A percentile compares a stretch with the other conserved stretches of the same genome.
These are phyloP conservation scores for Notodonta ziczac DNA, from an alignment of 2,888 invertebrate species.

Conservation along the genomic window DNA sequence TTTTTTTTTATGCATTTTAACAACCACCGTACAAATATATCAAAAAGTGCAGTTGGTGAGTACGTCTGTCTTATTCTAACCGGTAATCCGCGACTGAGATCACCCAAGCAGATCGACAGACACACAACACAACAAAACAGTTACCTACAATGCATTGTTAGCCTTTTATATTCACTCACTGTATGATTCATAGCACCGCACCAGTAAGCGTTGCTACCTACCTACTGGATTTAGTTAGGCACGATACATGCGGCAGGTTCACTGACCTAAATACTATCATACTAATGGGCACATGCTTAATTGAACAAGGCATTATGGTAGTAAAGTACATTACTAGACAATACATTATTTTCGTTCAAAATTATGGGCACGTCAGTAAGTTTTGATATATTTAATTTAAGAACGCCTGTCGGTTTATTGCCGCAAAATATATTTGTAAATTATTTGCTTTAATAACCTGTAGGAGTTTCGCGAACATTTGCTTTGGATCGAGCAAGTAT, in stretches of 20 bases:
- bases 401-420: neutral
- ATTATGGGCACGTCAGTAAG: no score
- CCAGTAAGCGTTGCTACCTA: neutral
- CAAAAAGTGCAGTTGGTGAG: neutral
- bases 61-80: neutral
- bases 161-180: slow-evolving; percentile 20
- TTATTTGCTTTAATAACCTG: neutral
- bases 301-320: slow-evolving; percentile 26
- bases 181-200: slow-evolving; percentile 34
- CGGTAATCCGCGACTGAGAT: slow-evolving; percentile 8
- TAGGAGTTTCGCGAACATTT: neutral
- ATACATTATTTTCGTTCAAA: neutral
- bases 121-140: slow-evolving; percentile 33
- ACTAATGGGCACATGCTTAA: slow-evolving; percentile 23
- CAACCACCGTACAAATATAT: no score
- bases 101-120: slow-evolving; percentile 35
- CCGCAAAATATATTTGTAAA: neutral
- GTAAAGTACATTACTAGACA: neutral
- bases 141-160: slow-evolving; percentile 36
- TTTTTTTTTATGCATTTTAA: no score
- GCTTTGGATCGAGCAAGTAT: no score
- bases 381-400: neutral
- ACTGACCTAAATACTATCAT: slow-evolving; percentile 37
- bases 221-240: slow-evolving; percentile 5
- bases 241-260: slow-evolving; percentile 32